These are phyloP conservation scores for Bombus impatiens DNA, from an alignment of 1,140 invertebrate genomes.

Conservation along the genomic window DNA sequence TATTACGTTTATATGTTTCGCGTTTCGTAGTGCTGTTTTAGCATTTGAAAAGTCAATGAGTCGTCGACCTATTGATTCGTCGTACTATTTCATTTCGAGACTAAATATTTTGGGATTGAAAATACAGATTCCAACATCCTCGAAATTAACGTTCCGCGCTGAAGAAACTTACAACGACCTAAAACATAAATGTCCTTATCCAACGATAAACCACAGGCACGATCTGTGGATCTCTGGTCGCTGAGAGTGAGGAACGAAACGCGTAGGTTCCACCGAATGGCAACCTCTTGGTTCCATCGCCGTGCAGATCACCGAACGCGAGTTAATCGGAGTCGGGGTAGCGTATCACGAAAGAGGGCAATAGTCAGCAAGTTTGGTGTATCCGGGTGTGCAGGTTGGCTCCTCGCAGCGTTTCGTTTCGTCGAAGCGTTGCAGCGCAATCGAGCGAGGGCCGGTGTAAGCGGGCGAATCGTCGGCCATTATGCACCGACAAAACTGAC, in stretches of 20 bases:
- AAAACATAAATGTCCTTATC: too few relatives aligned
- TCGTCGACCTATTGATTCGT: too few relatives aligned
- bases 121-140: too few relatives aligned
- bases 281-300: neutral
- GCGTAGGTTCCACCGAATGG: neutral
- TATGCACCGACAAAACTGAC: constrained; percentile 68
- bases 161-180: too few relatives aligned
- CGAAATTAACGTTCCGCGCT: accelerated
- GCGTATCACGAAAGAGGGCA: neutral
- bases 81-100: too few relatives aligned
- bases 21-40: too few relatives aligned
- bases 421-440: neutral
- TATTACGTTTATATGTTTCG: too few relatives aligned
- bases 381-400: neutral
- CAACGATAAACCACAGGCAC: too few relatives aligned
- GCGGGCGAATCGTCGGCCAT: constrained; percentile 52
- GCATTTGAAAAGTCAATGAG: too few relatives aligned
- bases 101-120: too few relatives aligned
- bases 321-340: neutral
- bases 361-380: constrained; percentile 30
- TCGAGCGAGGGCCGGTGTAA: constrained; percentile 20
- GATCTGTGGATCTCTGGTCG: too few relatives aligned
- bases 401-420: constrained; percentile 4
- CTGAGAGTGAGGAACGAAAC: neutral
- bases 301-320: neutral